Base-by-base conservation (phyloP, 2,888 invertebrate species). In the Drosophila nigricruria region DNA sequence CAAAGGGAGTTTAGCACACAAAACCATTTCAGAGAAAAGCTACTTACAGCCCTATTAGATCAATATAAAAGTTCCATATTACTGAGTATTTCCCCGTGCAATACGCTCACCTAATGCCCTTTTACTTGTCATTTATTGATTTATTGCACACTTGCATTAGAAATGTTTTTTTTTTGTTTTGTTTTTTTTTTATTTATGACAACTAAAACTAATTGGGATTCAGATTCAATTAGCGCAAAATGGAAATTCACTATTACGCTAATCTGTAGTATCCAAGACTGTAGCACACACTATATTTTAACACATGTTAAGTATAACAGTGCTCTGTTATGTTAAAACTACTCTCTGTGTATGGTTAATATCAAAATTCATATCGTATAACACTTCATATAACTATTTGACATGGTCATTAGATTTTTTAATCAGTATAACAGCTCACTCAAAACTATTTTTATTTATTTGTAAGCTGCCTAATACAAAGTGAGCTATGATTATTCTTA, bases 101-200 rank as follows among this genome's bases (percentile, higher is more conserved):
- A 30, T 32, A 16, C 42, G 56, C 36, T 25, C 30, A 38, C 27
- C 27, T 27, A 3, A 36, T 1, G n/a, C 25, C 32, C 36, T 58
- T 20, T 36, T 23, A 30, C 20, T 25, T 59, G 23, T 56, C 54
- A 58, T 23, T 9, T 32, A 42, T 53, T 60, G 77, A 75, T 77
- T 77, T 77, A 75, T 63, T 49, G 42, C 34, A 43, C 40, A 63
- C 42, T 64, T 73, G 12, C 8, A 58, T 42, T 57, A 36, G 18
- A 64, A 65, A 70, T 56, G 5, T 30, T 9, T 32, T 9, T 10
- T 32, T 12, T 14, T 34, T 34, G 3, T 10, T 32, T 12, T 14
- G 14, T 34, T 34, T 34, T 32, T 32, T 32, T 32, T 45, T 50
- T 36, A 59, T 42, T 9, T 59, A 50, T 62, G 66, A 58, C 73